phyloP scores from a whole-genome alignment of 2,888 invertebrate genomes.

The Rhingia rostrata region DNA sequence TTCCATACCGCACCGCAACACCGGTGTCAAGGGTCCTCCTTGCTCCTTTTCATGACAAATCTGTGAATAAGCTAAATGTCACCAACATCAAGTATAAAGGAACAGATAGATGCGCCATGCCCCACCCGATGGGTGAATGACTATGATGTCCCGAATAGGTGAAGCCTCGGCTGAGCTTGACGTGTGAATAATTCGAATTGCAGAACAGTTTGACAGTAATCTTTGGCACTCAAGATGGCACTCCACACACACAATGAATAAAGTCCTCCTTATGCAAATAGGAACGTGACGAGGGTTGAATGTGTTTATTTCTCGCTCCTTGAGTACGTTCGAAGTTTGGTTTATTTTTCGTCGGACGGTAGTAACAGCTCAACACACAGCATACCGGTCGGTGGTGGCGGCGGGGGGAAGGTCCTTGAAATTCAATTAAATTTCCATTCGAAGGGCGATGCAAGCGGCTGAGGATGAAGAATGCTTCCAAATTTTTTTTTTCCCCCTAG shows the following conservation, averaged over 20 bases:
- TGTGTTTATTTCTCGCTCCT: slow-evolving; percentile 65
- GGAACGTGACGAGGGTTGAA: slow-evolving; percentile 71
- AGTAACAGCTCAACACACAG: background rate
- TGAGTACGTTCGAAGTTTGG: slow-evolving; percentile 52
- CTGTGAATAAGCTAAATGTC: slow-evolving; percentile 72
- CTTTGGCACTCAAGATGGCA: slow-evolving; percentile 73
- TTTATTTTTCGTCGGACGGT: slow-evolving; percentile 24
- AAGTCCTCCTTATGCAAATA: slow-evolving; percentile 73
- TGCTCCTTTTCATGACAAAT: slow-evolving; percentile 67
- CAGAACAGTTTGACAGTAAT: slow-evolving; percentile 74
- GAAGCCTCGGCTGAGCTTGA: slow-evolving; percentile 54
- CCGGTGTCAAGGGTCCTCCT: slow-evolving; percentile 54
- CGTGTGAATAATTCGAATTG: slow-evolving; percentile 74
- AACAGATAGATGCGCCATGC: slow-evolving; percentile 27
- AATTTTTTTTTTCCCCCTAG: slow-evolving; percentile 7
- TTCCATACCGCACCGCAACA: slow-evolving; percentile 29
- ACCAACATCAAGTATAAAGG: slow-evolving; percentile 33
- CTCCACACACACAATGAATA: slow-evolving; percentile 63
- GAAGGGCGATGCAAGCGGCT: slow-evolving; percentile 44
- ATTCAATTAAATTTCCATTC: slow-evolving; percentile 72
- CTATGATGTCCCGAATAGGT: slow-evolving; percentile 9
- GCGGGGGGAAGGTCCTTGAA: slow-evolving; percentile 57
- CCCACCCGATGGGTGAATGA: slow-evolving; percentile 54
- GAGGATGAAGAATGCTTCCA: slow-evolving; percentile 9
- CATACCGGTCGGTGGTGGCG: too few species aligned